These are phyloP conservation scores for Tetramorium simillimum DNA, from an alignment of 1,140 invertebrate genomes.

Conservation along the genomic window DNA sequence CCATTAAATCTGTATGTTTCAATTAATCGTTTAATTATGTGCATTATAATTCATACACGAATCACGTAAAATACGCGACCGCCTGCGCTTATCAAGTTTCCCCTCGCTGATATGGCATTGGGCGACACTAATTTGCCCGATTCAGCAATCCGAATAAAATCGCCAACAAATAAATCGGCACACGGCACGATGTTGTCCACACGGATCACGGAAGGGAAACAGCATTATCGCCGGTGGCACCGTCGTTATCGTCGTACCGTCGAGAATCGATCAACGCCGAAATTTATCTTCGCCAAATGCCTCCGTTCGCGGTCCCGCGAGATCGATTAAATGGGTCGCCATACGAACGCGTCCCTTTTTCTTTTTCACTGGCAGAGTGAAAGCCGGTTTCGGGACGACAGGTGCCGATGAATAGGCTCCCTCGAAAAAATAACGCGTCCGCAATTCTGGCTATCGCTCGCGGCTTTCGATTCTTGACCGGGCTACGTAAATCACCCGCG, in stretches of 20 bases:
- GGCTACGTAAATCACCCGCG: conserved; percentile 60
- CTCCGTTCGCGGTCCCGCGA: conserved; percentile 5
- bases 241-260: neutral
- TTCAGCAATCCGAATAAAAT: conserved; percentile 21
- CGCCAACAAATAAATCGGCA: conserved; percentile 17
- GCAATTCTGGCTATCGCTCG: conserved; percentile 62
- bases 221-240: conserved; percentile 12
- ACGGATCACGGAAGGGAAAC: neutral
- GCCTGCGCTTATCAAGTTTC: conserved; percentile 19
- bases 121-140: conserved; percentile 41
- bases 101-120: neutral
- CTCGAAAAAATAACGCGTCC: conserved; percentile 60
- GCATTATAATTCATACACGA: conserved; percentile 41
- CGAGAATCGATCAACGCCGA: conserved; percentile 25
- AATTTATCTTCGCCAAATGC: conserved; percentile 41
- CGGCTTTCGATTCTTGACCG: conserved; percentile 65
- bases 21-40: conserved; percentile 61
- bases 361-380: neutral
- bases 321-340: conserved; percentile 49
- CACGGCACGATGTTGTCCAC: neutral
- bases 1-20: conserved; percentile 49
- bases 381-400: conserved; percentile 41
- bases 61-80: conserved; percentile 45
- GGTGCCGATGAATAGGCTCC: conserved; percentile 46
- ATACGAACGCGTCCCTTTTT: conserved; percentile 34